These are phyloP conservation scores for Lamproptera curius DNA, from an alignment of 2,888 invertebrate species.

Conservation along the genomic window DNA sequence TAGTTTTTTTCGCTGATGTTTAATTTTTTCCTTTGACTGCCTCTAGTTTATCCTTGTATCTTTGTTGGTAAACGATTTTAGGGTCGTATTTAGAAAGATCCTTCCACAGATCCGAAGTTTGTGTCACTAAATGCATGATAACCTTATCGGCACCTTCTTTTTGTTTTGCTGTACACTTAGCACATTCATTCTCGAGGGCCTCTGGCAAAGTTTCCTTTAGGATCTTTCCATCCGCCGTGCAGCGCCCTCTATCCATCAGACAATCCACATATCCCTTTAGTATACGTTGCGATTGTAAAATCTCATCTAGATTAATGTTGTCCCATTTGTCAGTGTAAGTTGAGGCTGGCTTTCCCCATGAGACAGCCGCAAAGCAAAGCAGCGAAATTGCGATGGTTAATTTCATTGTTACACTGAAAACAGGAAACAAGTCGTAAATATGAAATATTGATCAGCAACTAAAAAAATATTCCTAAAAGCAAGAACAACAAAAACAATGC, in stretches of 20 bases:
- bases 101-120: slow-evolving; percentile 83
- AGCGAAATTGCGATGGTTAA: slow-evolving; percentile 52
- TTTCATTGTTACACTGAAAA: slow-evolving; percentile 61
- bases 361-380: slow-evolving; percentile 48
- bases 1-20: too few relatives aligned
- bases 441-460: too few relatives aligned
- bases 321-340: slow-evolving; percentile 84
- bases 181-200: too few relatives aligned
- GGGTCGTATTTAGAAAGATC: slow-evolving; percentile 86
- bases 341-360: slow-evolving; percentile 53
- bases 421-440: slow-evolving; percentile 4
- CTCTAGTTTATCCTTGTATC: slow-evolving; percentile 76
- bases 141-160: too few relatives aligned
- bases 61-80: slow-evolving; percentile 80
- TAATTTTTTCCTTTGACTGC: slow-evolving; percentile 37
- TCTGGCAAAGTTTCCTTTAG: slow-evolving; percentile 78
- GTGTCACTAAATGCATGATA: slow-evolving; percentile 81
- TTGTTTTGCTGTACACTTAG: too few relatives aligned
- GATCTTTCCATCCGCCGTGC: slow-evolving; percentile 83
- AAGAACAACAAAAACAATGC: too few relatives aligned
- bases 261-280: slow-evolving; percentile 84
- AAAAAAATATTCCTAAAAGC: too few relatives aligned
- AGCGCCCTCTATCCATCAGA: slow-evolving; percentile 80
- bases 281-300: slow-evolving; percentile 81
- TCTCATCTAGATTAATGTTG: slow-evolving; percentile 82